A percentile compares a stretch with the other conserved stretches of the same genome.
Evolutionary conservation across 1,140 invertebrate genomes (phyloP).

Genomic region (Drosophila mojavensis): DNA sequence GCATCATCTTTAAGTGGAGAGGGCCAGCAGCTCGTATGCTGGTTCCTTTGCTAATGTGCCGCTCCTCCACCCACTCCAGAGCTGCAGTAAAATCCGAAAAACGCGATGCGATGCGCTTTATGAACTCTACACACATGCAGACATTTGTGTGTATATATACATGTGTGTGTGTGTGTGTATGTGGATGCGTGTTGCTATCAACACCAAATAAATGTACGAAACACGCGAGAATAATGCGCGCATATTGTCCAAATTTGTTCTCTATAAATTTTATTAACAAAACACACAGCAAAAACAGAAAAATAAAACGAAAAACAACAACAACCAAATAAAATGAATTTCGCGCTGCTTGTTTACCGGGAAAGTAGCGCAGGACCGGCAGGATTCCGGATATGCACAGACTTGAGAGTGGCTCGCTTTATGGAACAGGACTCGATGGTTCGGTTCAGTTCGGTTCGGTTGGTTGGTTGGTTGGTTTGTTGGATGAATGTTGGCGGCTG

Average conservation of each 20-base stretch:
- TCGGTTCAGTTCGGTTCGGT: conserved; percentile 31
- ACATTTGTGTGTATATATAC: not conserved
- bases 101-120: conserved; percentile 37
- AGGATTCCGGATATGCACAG: conserved; percentile 60
- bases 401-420: conserved; percentile 39
- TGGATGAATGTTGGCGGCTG: conserved; percentile 46
- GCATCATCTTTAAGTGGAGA: conserved; percentile 38
- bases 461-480: conserved; percentile 51
- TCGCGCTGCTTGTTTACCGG: conserved; percentile 51
- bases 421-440: conserved; percentile 30
- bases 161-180: not conserved
- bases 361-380: conserved; percentile 38
- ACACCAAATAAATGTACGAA: conserved; percentile 56
- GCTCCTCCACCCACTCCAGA: conserved; percentile 2
- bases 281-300: conserved; percentile 32
- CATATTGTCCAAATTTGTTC: conserved; percentile 83
- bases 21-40: conserved; percentile 3
- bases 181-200: conserved; percentile 27
- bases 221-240: conserved; percentile 72
- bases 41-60: conserved; percentile 24
- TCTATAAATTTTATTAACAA: conserved; percentile 82
- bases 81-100: not conserved
- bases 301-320: conserved; percentile 16
- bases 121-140: conserved; percentile 17
- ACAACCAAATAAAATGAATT: conserved; percentile 53